These are phyloP conservation scores for Panulirus ornatus DNA, from an alignment of 1,140 invertebrate species.

Conservation along the genomic window DNA sequence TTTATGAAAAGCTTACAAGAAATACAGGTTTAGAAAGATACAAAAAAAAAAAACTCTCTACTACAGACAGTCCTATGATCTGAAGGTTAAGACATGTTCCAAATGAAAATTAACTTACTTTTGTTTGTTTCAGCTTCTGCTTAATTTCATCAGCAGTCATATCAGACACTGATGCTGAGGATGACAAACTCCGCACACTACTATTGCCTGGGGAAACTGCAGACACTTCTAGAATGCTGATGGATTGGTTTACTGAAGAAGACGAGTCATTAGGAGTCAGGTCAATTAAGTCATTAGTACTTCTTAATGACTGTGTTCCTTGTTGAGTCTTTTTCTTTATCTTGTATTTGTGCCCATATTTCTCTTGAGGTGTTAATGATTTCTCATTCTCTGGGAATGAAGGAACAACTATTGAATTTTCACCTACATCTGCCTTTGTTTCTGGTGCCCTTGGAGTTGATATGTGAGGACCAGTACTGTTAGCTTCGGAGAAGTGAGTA, in stretches of 20 bases:
- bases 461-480: not conserved
- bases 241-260: slow-evolving; percentile 1
- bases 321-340: slow-evolving; percentile 24
- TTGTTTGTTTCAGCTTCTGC: slow-evolving; percentile 31
- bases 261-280: not conserved
- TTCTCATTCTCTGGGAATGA: slow-evolving; percentile 18
- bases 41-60: too few species aligned
- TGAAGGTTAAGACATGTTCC: not conserved
- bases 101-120: slow-evolving; percentile 24
- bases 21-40: too few species aligned
- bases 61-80: too few species aligned
- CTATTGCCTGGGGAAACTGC: not conserved
- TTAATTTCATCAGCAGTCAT: slow-evolving; percentile 35
- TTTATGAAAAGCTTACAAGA: too few species aligned
- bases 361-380: slow-evolving; percentile 11
- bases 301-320: not conserved
- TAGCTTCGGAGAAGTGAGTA: not conserved
- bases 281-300: not conserved
- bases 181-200: slow-evolving; percentile 22
- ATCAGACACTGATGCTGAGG: slow-evolving; percentile 2
- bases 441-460: not conserved
- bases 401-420: not conserved
- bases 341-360: slow-evolving; percentile 49
- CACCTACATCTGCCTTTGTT: not conserved
- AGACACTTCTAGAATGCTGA: slow-evolving; percentile 28